phyloP scores from a whole-genome alignment of 2,797 vertebrate genomes.

The Pachyuromys duprasi region DNA sequence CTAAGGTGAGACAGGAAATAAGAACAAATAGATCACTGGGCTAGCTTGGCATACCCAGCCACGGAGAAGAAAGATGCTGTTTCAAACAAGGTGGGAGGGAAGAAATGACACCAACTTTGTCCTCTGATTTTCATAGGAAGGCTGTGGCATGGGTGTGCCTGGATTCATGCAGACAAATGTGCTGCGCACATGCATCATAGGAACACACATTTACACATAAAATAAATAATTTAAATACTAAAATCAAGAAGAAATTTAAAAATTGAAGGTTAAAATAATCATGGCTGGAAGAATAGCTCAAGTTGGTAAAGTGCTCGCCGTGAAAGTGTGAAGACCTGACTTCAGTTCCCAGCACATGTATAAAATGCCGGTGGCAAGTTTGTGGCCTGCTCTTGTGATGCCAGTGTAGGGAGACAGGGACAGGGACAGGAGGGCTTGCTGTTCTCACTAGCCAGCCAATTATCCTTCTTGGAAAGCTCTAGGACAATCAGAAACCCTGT shows the following conservation, averaged over 20 bases:
- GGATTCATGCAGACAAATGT: not conserved
- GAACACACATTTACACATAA: not conserved
- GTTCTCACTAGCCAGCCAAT: not conserved
- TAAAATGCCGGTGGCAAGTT: not conserved
- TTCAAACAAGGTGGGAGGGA: not conserved
- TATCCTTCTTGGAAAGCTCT: not conserved
- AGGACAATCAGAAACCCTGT: not conserved
- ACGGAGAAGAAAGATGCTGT: not conserved
- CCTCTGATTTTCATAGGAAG: not conserved
- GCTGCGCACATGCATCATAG: not conserved
- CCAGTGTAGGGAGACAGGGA: not conserved
- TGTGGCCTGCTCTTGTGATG: not conserved
- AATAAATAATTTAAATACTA: not conserved
- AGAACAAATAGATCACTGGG: not conserved
- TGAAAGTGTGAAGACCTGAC: not conserved
- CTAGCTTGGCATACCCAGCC: not conserved
- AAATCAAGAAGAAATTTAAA: not conserved
- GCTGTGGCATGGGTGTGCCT: not conserved
- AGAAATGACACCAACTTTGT: not conserved
- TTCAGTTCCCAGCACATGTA: not conserved
- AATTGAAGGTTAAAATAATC: not conserved
- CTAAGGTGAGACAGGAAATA: not conserved
- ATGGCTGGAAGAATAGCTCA: not conserved
- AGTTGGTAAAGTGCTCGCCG: not conserved
- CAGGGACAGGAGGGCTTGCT: not conserved